These are phyloP conservation scores for Junonia oenone DNA, from an alignment of 2,888 invertebrate species.

Conservation along the genomic window DNA sequence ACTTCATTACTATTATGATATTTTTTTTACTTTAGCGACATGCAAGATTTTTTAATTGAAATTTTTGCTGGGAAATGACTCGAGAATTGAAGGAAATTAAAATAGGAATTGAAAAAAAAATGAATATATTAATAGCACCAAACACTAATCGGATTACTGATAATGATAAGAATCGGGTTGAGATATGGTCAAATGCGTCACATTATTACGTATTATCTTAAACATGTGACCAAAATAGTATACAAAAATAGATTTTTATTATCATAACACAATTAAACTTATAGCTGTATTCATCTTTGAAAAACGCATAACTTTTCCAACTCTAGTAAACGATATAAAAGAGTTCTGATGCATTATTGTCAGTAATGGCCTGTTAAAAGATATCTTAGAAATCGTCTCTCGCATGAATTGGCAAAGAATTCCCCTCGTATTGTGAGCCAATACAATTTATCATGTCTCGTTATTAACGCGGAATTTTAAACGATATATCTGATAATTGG, in stretches of 20 bases:
- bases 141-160: neutral
- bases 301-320: neutral
- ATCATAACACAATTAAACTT: too few species aligned
- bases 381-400: constrained; percentile 7
- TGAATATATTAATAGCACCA: neutral
- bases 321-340: neutral
- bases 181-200: neutral
- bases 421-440: constrained; percentile 4
- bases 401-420: constrained; percentile 18
- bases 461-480: neutral
- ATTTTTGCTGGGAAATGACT: too few species aligned
- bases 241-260: neutral
- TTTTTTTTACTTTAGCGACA: neutral
- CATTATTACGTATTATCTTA: neutral
- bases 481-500: constrained; percentile 13
- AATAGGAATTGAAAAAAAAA: too few species aligned
- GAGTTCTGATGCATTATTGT: neutral
- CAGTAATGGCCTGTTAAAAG: constrained; percentile 1
- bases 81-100: neutral
- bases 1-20: neutral
- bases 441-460: constrained; percentile 3
- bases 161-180: neutral
- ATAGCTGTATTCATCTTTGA: too few species aligned
- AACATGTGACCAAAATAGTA: neutral
- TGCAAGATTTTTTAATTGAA: too few species aligned